Base-by-base conservation (phyloP, 2,888 invertebrate genomes). In the Eupithecia insigniata region DNA sequence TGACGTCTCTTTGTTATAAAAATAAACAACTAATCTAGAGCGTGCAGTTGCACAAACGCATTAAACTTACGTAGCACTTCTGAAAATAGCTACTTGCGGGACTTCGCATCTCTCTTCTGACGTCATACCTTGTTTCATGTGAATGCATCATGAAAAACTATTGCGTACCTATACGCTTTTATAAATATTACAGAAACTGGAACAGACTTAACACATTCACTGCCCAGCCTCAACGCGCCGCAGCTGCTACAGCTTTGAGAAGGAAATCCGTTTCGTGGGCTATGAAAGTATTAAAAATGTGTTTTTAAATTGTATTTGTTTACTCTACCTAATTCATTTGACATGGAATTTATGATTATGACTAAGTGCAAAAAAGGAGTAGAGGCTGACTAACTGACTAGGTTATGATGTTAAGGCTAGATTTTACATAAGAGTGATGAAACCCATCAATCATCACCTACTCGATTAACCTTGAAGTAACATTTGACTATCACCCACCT, bases 1-100 rank as follows among this genome's bases (percentile, higher is more conserved):
- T 66, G 28, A 1, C 43, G 26, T 55, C 3, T 26, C 14, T 55
- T 34, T 32, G 8, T 66, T 66, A n/a, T 55, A 66, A 55, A 55
- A 34, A 66, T 55, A 51, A 66, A 66, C 34, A 34, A 51, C 36
- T n/a, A 66, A 66, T 66, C 12, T 51, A 51, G 51, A 51, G 51
- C 51, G 51, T 26, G 22, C 22, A 51, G 51, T 22, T 51, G 51
- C 51, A 51, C 51, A 51, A 51, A 51, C 39, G 43, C 43, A 65
- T 39, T 28, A 65, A 39, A 43, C 18, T 18, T 22, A n/a, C n/a
- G n/a, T n/a, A 65, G 28, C 60, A 18, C 22, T 28, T 61, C n/a
- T n/a, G 32, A 61, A 61, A 61, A 61, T 61, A 61, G 32, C 30
- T 18, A 60, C 30, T 26, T 30, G 28, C 60, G 3, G 28, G 14